Evolutionary conservation across 2,113 vertebrate genomes (phyloP), one percentile per base, ranked within the genome.

Genomic region (Willisornis vidua): DNA sequence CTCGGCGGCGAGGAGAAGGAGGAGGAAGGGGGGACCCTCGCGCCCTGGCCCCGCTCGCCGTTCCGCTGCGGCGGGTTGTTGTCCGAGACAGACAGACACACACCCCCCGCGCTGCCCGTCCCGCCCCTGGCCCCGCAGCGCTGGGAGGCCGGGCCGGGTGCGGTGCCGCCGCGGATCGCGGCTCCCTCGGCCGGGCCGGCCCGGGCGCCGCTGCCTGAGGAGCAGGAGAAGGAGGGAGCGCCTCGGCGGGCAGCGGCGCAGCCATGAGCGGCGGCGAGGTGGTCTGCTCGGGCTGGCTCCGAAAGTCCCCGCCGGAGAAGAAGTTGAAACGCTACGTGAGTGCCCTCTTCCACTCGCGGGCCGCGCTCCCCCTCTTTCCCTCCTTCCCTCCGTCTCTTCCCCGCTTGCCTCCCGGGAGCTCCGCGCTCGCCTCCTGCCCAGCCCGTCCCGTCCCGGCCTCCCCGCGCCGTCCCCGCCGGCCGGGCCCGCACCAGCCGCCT

Each of bases 321-420:
- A 99, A 99, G 97, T 98, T 99, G 98, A 99, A 99, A 98, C 99
- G 99, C 98, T 99, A 99, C 98, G 99, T 99, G 99, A 99, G 99
- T 99, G 93, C 48, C 45, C 41, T 39, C 29, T 58, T 28, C 62
- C 35, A 24, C 9, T 19, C 11, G 72, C 66, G 62, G 61, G 65
- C 51, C 63, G 57, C 70, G 41, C 28, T 54, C 39, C 54, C 41
- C 31, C 3, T 59, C 6, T 1, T 33, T 51, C 45, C 17, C 3
- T 68, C 6, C 13, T 17, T 74, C 37, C 28, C 3, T 68, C 45
- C 17, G 3, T 68, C 6, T 8, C 9, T 48, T 35, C 35, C 57
- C 35, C 24, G 18, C 57, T 55, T 66, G 26, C 37, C 28, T 24
- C 33, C 18, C 18, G 6, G 8, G 35, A 28, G 49, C 57, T 87